phyloP scores from a whole-genome alignment of 2,797 vertebrate species.

The Lates japonicus region DNA sequence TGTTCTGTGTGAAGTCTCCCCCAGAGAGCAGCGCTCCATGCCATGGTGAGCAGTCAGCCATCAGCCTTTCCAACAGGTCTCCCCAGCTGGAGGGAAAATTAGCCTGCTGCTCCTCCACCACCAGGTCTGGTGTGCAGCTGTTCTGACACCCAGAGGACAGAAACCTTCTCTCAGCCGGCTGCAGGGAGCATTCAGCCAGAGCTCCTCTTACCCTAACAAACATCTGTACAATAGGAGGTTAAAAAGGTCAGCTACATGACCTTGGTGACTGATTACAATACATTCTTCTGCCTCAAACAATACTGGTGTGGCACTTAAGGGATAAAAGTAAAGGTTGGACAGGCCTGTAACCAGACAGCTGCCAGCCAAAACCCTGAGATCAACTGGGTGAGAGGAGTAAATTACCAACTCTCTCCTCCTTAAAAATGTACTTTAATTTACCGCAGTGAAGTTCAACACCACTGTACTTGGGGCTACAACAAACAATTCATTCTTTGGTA shows the following conservation, averaged over 20 bases:
- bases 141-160: conserved; percentile 42
- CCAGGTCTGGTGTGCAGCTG: conserved; percentile 84
- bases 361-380: background rate
- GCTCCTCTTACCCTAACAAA: background rate
- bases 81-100: conserved; percentile 35
- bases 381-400: background rate
- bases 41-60: conserved; percentile 48
- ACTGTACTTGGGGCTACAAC: no score
- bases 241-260: conserved; percentile 9
- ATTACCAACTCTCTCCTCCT: background rate
- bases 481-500: background rate
- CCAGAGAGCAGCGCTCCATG: conserved; percentile 61
- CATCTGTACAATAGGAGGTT: background rate
- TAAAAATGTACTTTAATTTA: background rate
- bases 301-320: background rate
- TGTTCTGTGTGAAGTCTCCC: conserved; percentile 46
- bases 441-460: background rate
- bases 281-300: background rate
- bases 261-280: background rate
- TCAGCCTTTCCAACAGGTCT: conserved; percentile 67
- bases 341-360: background rate
- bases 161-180: conserved; percentile 29
- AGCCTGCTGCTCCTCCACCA: conserved; percentile 10
- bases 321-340: background rate
- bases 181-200: background rate